A percentile compares a stretch with the other conserved stretches of the same genome.
Conservation (phyloP, 2,888 invertebrate species). For the Pecten maximus region DNA sequence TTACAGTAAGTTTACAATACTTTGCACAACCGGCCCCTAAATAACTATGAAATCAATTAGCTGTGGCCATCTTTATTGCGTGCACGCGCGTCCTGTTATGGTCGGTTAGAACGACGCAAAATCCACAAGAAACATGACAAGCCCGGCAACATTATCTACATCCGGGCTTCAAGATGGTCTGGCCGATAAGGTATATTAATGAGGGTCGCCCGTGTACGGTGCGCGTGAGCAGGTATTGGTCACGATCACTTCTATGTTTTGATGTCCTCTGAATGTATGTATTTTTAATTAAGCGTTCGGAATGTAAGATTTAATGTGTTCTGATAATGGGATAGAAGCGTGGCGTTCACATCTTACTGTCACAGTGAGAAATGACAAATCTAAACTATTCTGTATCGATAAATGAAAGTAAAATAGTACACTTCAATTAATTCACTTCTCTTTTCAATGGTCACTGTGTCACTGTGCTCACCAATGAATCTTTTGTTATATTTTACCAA, state of each 20-base stretch:
- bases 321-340: neutral
- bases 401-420: neutral
- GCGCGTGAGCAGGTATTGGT: conserved; percentile 5
- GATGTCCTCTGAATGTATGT: neutral
- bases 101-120: neutral
- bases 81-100: neutral
- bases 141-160: neutral
- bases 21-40: neutral
- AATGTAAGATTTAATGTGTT: neutral
- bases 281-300: conserved; percentile 19
- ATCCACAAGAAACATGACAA: neutral
- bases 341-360: neutral
- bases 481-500: neutral
- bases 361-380: neutral
- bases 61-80: neutral
- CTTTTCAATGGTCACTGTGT: too few species aligned
- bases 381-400: neutral
- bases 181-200: conserved; percentile 10
- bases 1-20: too few species aligned
- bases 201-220: conserved; percentile 13
- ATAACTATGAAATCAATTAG: neutral
- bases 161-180: conserved; percentile 2
- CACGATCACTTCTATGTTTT: neutral
- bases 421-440: too few species aligned
- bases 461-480: neutral